These are phyloP conservation scores for Drosophila baimaii DNA, from an alignment of 1,140 invertebrate species.

Conservation along the genomic window DNA sequence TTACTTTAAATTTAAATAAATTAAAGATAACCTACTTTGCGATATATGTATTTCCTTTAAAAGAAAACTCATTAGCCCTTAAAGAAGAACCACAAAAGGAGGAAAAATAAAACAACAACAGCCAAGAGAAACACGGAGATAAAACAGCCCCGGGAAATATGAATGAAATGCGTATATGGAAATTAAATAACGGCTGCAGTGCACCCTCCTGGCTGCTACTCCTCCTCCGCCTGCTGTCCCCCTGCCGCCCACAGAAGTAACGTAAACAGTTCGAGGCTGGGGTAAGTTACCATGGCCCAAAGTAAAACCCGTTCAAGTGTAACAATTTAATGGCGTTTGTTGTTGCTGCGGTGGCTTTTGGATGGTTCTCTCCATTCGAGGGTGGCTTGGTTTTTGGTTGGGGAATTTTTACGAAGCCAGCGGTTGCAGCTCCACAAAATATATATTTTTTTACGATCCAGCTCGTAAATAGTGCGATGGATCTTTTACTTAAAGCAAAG, in stretches of 20 bases:
- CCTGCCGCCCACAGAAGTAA: slow-evolving; percentile 11
- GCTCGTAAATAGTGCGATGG: slow-evolving; percentile 51
- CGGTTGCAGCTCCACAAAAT: slow-evolving; percentile 50
- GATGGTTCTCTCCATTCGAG: slow-evolving; percentile 5
- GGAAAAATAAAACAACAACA: slow-evolving; percentile 42
- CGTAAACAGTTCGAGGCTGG: slow-evolving; percentile 44
- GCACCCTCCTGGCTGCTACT: slow-evolving; percentile 16
- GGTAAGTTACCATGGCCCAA: slow-evolving; percentile 73
- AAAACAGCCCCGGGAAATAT: slow-evolving; percentile 60
- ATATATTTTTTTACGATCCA: slow-evolving; percentile 42
- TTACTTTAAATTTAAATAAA: background rate
- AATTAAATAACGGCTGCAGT: slow-evolving; percentile 65
- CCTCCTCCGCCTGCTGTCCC: background rate
- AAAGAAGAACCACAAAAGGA: slow-evolving; percentile 16
- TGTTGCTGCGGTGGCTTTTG: slow-evolving; percentile 43
- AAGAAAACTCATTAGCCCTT: slow-evolving; percentile 14
- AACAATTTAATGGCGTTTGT: slow-evolving; percentile 82
- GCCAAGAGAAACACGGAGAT: slow-evolving; percentile 18
- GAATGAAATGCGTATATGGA: slow-evolving; percentile 76
- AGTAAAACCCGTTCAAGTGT: slow-evolving; percentile 83
- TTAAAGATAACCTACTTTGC: background rate
- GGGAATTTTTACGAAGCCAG: slow-evolving; percentile 33
- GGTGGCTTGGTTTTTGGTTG: slow-evolving; percentile 1
- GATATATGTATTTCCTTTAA: slow-evolving; percentile 2
- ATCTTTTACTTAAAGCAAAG: slow-evolving; percentile 25